Conservation (phyloP, 2,888 invertebrate genomes). For the Plutella xylostella region DNA sequence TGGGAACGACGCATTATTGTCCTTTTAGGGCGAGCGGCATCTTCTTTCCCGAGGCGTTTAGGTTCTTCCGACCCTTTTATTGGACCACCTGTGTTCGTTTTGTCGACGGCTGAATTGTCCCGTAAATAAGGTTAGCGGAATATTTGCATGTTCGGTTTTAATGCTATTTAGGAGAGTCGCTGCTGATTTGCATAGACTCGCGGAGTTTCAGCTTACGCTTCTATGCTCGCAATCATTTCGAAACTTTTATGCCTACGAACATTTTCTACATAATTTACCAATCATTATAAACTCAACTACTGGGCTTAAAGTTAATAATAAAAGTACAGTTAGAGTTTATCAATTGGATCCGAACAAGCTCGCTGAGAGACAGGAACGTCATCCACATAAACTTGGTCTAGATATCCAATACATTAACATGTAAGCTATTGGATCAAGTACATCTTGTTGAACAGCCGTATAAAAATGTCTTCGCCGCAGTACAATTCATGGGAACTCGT, state of each 20-base stretch:
- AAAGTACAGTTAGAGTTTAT: not conserved
- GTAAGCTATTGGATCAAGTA: constrained; percentile 33
- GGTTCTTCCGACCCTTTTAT: constrained; percentile 58
- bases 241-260: not conserved
- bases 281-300: not conserved
- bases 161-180: constrained; percentile 52
- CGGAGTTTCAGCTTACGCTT: too few relatives aligned
- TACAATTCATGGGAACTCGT: constrained; percentile 63
- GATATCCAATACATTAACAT: constrained; percentile 44
- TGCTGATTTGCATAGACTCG: constrained; percentile 51
- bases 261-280: too few relatives aligned
- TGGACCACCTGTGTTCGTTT: constrained; percentile 64
- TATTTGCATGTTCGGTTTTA: constrained; percentile 48
- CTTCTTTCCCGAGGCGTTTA: constrained; percentile 43
- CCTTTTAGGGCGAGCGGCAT: constrained; percentile 68
- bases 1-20: constrained; percentile 67
- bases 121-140: constrained; percentile 65
- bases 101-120: constrained; percentile 65
- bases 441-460: constrained; percentile 48
- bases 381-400: constrained; percentile 15
- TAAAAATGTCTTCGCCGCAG: constrained; percentile 55
- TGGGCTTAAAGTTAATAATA: too few relatives aligned
- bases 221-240: not conserved
- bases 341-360: not conserved
- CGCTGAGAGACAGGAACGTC: constrained; percentile 11